Evolutionary conservation across 2,113 vertebrate genomes (phyloP), one percentile per base, ranked within the genome.

Genomic region (Tringa solitaria): DNA sequence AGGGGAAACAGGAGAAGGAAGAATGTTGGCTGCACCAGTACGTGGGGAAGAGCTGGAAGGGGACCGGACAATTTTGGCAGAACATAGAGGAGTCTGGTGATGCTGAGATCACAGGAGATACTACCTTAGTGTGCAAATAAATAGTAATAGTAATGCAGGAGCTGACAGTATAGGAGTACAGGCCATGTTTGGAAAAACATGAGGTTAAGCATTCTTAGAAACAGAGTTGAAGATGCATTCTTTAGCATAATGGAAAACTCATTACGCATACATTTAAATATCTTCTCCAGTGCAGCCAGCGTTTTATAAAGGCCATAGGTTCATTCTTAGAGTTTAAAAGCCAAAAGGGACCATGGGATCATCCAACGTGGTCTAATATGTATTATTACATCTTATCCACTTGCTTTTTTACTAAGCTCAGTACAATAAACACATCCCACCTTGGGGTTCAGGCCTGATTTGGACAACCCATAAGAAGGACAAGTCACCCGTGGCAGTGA

Each of bases 201-300:
- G 46, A 89, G 30, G 51, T 82, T 87, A 73, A 82, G 39, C 84
- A 32, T 60, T 93, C 27, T 59, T 86, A 75, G 78, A 94, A 94
- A 69, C 67, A 74, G 84, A 87, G 14, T 54, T 85, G 82, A 88
- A 81, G 70, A 81, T 45, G 16, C 61, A 51, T 89, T n/a, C 53
- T 64, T 92, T 53, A 91, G 87, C 57, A 53, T 84, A 87, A 82
- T 68, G 74, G 80, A 2, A 92, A 95, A 92, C 74, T 95, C 94
- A 90, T 94, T 87, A 60, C 4, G 1, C n/a, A 50, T 76, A 72
- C 43, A 82, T 94, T 84, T 89, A 79, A 91, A 64, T 79, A 85
- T 68, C 54, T 84, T 77, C 51, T 77, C 39, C 81, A 87, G 84
- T 39, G 45, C 80, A 87, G 56, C 24, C 77, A 84, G 80, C 84